These are phyloP conservation scores for Bothrops alternatus DNA, from an alignment of 2,797 vertebrate genomes.

Conservation along the genomic window DNA sequence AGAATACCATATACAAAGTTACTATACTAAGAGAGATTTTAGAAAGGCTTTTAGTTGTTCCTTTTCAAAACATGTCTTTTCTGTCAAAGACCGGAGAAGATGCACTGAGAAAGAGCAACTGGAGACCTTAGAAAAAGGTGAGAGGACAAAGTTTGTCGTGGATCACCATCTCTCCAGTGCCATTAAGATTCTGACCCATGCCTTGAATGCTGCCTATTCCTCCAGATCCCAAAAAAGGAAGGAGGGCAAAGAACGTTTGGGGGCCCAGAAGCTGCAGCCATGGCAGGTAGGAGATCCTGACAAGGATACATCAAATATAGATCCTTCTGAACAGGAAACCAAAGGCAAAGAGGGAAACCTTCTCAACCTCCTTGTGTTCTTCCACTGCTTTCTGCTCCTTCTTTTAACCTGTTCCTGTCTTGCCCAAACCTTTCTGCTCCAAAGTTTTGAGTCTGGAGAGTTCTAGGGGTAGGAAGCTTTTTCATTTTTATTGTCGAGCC, in stretches of 20 bases:
- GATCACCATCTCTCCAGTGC: not conserved
- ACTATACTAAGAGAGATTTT: not conserved
- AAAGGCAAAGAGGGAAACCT: not conserved
- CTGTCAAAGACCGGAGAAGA: not conserved
- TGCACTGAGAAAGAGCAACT: not conserved
- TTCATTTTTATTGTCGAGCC: too few species aligned
- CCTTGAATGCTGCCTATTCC: not conserved
- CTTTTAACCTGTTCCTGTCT: not conserved
- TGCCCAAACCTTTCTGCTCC: not conserved
- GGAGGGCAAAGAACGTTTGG: not conserved
- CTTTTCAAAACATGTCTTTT: not conserved
- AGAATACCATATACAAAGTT: accelerated
- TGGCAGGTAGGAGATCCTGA: not conserved
- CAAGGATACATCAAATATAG: not conserved
- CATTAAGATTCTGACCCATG: not conserved
- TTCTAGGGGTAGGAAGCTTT: not conserved
- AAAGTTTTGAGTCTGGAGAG: not conserved
- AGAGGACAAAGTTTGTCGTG: accelerated
- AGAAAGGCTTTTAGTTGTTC: not conserved
- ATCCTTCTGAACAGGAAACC: not conserved
- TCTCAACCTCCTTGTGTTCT: not conserved
- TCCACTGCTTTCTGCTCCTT: not conserved
- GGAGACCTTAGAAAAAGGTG: not conserved
- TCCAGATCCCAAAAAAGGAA: not conserved
- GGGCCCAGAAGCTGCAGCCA: not conserved